Conservation (phyloP, 2,113 vertebrate genomes). For the Pollimyrus isidori region DNA sequence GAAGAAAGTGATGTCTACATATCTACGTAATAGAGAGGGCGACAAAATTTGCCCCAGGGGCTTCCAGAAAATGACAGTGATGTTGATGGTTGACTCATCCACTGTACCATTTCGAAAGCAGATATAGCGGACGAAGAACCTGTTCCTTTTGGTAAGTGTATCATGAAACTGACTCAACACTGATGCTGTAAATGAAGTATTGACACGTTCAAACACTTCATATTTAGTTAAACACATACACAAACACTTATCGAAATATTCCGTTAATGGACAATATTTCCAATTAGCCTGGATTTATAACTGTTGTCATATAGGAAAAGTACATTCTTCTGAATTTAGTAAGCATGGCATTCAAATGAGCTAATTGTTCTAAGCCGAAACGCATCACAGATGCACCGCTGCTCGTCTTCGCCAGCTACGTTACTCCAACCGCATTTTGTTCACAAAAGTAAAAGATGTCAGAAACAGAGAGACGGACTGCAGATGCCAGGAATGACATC, state of each 20-base stretch:
- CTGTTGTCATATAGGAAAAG: neutral
- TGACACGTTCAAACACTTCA: neutral
- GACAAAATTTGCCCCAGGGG: neutral
- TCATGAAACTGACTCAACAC: neutral
- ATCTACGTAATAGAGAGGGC: neutral
- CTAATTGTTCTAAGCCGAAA: neutral
- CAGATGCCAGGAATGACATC: neutral
- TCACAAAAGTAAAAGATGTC: neutral
- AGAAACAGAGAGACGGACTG: neutral
- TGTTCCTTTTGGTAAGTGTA: neutral
- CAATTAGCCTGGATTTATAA: neutral
- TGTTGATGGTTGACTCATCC: neutral
- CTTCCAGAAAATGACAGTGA: neutral
- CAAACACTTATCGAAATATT: neutral
- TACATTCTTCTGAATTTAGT: neutral
- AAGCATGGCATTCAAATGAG: neutral
- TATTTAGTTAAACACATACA: neutral
- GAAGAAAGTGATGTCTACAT: neutral
- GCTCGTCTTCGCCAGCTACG: neutral
- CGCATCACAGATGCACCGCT: neutral
- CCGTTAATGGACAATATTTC: neutral
- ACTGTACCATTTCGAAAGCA: neutral
- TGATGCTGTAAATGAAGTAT: neutral
- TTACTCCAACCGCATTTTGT: neutral
- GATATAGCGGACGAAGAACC: neutral